These are phyloP conservation scores for Palythoa caribaeorum DNA, from an alignment of 92 coral and sea anemone genomes.

Conservation along the genomic window DNA sequence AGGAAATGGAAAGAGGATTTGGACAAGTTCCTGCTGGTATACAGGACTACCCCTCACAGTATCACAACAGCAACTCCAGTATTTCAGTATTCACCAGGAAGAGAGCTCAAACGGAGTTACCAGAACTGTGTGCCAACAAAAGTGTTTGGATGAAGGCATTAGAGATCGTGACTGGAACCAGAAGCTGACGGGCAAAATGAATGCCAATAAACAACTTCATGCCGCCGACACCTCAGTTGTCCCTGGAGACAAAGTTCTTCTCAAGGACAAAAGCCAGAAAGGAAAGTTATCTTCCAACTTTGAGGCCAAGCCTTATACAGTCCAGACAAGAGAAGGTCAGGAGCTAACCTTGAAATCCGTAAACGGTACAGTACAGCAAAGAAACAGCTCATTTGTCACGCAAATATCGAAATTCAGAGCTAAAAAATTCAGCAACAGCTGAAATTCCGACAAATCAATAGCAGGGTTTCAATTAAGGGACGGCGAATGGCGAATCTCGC, in stretches of 20 bases:
- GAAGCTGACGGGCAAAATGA: slow-evolving; percentile 44
- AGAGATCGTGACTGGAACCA: slow-evolving; percentile 56
- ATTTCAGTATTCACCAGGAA: slow-evolving; percentile 48
- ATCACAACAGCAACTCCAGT: slow-evolving; percentile 29
- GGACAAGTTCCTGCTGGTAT: slow-evolving; percentile 59
- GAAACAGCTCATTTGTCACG: slow-evolving; percentile 65
- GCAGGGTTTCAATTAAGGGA: too few species aligned
- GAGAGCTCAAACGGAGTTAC: slow-evolving; percentile 55
- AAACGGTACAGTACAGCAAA: slow-evolving; percentile 44
- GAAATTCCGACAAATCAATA: background rate
- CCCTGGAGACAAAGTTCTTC: slow-evolving; percentile 53
- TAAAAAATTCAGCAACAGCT: background rate
- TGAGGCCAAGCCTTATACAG: slow-evolving; percentile 63
- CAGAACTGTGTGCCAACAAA: slow-evolving; percentile 50
- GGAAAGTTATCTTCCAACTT: slow-evolving; percentile 52
- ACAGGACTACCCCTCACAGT: too few species aligned
- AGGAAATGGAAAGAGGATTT: slow-evolving; percentile 43
- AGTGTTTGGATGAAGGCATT: slow-evolving; percentile 57
- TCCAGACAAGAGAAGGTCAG: slow-evolving; percentile 60
- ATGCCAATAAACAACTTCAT: slow-evolving; percentile 45
- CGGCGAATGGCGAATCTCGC: too few species aligned
- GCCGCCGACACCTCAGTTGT: slow-evolving; percentile 37
- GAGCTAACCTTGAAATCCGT: slow-evolving; percentile 45
- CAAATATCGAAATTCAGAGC: slow-evolving; percentile 26
- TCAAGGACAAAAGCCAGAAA: slow-evolving; percentile 56